Base-by-base conservation (phyloP, 2,797 vertebrate species). In the Coranthus polyacanthus region DNA sequence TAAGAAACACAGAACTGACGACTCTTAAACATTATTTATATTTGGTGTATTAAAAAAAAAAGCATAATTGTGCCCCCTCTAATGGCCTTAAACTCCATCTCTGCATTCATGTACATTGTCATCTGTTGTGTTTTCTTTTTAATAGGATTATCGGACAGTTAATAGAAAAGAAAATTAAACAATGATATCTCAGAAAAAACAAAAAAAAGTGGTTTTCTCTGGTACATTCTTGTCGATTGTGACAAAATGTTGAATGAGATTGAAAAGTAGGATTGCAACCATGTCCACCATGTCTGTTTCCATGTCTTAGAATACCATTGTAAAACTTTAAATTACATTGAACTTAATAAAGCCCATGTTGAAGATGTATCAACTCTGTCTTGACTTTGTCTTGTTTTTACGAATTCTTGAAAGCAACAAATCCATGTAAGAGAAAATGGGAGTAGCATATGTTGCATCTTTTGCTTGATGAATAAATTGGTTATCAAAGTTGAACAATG, bases 1-100 rank as follows among this genome's bases (percentile, higher is more conserved):
- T 93, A 93, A 92, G 68, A 66, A 58, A 76, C 82, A 62, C 51
- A n/a, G 56, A 85, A 79, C 51, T 80, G 79, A 90, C 81, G 79
- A 88, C 85, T 90, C 91, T 79, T 76, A 85, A 87, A 88, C 80
- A 78, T 92, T 89, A 90, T 91, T 93, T 94, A 92, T 92, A 90
- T 89, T 88, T 88, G 78, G 73, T 92, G 89, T 92, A n/a, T n/a
- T n/a, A n/a, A n/a, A n/a, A n/a, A n/a, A 83, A 79, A 75, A 83
- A 81, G 36, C 72, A 75, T 72, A 66, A 46, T 32, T 69, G 84
- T 88, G 81, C 84, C 83, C 73, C 88, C 89, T 89, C 77, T 70
- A 85, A 92, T 87, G 86, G 91, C 92, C 91, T 92, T 91, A 92
- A 92, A 83, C 59, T 85, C 70, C 85, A 83, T 70, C 22, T 78